These are phyloP conservation scores for Drosophila nigromelanica DNA, from an alignment of 1,140 invertebrate genomes.

Conservation along the genomic window DNA sequence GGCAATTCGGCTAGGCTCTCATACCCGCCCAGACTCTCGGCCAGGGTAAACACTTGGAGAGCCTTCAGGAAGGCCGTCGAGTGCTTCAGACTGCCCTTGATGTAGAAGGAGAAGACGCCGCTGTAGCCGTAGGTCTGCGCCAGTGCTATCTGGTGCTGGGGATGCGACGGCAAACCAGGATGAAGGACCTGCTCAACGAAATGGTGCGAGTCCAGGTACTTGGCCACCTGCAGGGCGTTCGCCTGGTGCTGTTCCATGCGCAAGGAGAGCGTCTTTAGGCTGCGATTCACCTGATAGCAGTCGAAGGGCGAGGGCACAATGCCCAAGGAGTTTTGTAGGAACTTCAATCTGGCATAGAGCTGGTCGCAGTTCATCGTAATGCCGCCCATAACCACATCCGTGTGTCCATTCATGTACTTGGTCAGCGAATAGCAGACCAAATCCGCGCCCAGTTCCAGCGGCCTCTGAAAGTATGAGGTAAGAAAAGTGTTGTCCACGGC, in stretches of 20 bases:
- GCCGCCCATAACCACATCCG: conserved; percentile 98
- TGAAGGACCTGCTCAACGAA: conserved; percentile 92
- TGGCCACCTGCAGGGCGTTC: conserved; percentile 91
- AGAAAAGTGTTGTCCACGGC: conserved; percentile 99
- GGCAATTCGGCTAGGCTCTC: conserved; percentile 95
- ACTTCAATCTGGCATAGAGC: conserved; percentile 89
- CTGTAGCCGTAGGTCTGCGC: conserved; percentile 95
- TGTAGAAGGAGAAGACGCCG: conserved; percentile 96
- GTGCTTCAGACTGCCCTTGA: conserved; percentile 90
- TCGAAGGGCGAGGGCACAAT: conserved; percentile 98
- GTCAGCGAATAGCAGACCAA: conserved; percentile 96
- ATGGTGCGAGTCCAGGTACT: conserved; percentile 91
- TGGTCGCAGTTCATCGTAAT: conserved; percentile 90
- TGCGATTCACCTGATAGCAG: conserved; percentile 96
- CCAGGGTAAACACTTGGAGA: conserved; percentile 94
- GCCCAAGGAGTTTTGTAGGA: conserved; percentile 96
- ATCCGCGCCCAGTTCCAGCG: conserved; percentile 95
- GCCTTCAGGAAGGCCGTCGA: conserved; percentile 91
- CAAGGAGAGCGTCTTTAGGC: conserved; percentile 96
- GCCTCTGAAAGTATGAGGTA: conserved; percentile 97
- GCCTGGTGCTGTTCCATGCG: conserved; percentile 95
- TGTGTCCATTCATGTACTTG: conserved; percentile 99
- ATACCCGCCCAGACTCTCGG: conserved; percentile 97
- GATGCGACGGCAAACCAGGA: conserved; percentile 94
- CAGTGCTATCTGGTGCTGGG: conserved; percentile 93